phyloP scores from a whole-genome alignment of 1,140 invertebrate species.

The Caerostris darwini region DNA sequence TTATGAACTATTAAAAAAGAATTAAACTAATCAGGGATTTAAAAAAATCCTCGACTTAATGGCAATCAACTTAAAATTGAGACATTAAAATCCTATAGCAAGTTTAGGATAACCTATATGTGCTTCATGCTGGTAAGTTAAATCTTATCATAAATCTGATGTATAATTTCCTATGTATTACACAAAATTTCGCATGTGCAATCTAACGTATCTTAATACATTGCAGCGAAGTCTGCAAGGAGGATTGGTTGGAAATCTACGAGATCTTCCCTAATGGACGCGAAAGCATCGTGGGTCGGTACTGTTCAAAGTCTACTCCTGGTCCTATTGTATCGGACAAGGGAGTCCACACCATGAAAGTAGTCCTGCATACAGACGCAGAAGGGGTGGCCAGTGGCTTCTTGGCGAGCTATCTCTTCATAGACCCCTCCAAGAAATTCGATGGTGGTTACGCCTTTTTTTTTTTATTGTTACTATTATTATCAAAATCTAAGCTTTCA shows the following conservation, averaged over 20 bases:
- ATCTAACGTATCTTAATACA: slow-evolving; percentile 36
- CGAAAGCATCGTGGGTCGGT: slow-evolving; percentile 90
- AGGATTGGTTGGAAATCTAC: slow-evolving; percentile 96
- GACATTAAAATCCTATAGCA: too few species aligned
- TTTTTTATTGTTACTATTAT: too few species aligned
- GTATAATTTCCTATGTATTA: too few species aligned
- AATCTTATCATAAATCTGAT: too few species aligned
- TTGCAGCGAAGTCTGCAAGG: slow-evolving; percentile 86
- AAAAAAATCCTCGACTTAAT: too few species aligned
- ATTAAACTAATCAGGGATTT: too few species aligned
- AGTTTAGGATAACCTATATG: too few species aligned
- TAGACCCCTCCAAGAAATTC: slow-evolving; percentile 82
- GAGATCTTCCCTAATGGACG: slow-evolving; percentile 89
- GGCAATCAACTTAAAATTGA: too few species aligned
- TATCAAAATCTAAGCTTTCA: too few species aligned
- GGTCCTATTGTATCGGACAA: slow-evolving; percentile 94
- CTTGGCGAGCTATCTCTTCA: slow-evolving; percentile 93
- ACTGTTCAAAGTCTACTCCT: slow-evolving; percentile 87
- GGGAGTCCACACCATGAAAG: slow-evolving; percentile 91
- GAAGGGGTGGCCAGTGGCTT: slow-evolving; percentile 94
- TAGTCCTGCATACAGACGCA: slow-evolving; percentile 91
- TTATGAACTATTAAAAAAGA: too few species aligned
- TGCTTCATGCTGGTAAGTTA: too few species aligned
- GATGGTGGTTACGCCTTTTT: slow-evolving; percentile 44
- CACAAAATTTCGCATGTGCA: neutral